Conservation (phyloP, 2,797 vertebrate genomes). For the Ficedula albicollis region DNA sequence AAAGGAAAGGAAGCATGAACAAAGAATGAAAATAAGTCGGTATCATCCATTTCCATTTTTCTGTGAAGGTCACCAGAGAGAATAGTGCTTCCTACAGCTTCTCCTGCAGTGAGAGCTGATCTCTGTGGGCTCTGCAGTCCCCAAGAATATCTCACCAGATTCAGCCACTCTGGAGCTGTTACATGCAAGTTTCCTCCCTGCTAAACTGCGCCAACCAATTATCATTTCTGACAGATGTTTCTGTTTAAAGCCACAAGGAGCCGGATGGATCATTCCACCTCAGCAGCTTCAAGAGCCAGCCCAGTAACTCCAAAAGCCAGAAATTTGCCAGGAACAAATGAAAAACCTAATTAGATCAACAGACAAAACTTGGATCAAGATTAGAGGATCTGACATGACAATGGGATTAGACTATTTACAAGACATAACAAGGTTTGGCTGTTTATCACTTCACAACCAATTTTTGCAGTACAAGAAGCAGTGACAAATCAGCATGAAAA, state of each 20-base stretch:
- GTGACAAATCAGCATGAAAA: not conserved
- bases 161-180: not conserved
- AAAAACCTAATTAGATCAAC: slow-evolving; percentile 52
- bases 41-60: not conserved
- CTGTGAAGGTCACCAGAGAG: not conserved
- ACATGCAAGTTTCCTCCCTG: not conserved
- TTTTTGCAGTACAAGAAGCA: not conserved
- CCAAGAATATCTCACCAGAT: not conserved
- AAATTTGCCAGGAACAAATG: slow-evolving; percentile 56
- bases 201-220: slow-evolving; percentile 18
- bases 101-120: not conserved
- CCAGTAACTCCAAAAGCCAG: slow-evolving; percentile 33
- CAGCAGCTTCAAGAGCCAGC: slow-evolving; percentile 34
- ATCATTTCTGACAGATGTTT: slow-evolving; percentile 60
- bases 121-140: not conserved
- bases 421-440: not conserved
- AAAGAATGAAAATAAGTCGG: not conserved
- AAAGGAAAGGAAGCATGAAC: not conserved
- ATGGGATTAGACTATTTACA: slow-evolving; percentile 15
- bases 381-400: slow-evolving; percentile 7
- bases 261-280: slow-evolving; percentile 30
- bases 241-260: slow-evolving; percentile 59
- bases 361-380: slow-evolving; percentile 26
- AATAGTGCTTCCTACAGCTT: not conserved
- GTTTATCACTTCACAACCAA: not conserved